Evolutionary conservation across 1,140 invertebrate genomes (phyloP), one percentile per base, ranked within the genome.

Genomic region (Drosophila repleta): DNA sequence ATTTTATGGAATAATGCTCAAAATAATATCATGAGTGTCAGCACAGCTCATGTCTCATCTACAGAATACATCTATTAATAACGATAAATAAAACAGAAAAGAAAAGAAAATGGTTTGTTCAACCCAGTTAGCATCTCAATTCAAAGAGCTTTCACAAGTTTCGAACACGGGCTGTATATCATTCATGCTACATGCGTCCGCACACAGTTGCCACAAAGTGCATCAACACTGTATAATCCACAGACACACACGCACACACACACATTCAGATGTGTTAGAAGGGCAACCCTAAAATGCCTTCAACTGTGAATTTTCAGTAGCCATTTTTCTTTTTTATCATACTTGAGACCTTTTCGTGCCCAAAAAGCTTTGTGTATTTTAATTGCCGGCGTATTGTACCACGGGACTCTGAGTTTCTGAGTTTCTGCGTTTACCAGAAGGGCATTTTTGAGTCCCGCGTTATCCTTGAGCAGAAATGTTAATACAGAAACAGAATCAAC

Each of bases 201-300:
- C 52, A 66, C 41, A 57, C 29, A 20, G 15, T 64, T 70, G 39
- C 63, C 68, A 71, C 68, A 71, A 57, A 52, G 68, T 53, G 68
- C 68, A 71, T 45, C 68, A 71, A 39, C 68, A 58, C 45, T 57
- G 62, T 71, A n/a, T n/a, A 49, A 46, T 39, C 24, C 48, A 35
- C 48, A 53, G 37, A 21, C 26, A 52, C 46, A 21, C 26, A 49
- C 5, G 24, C 17, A 26, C 6, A 17, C 0, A 41, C 18, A 41
- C 6, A 41, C 4, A 20, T 11, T 17, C 6, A 32, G 0, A 32
- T 15, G 43, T 24, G 52, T 45, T 6, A 10, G 15, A 15, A 46
- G 24, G 65, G 71, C 57, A 74, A 74, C 74, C 74, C 74, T 68
- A 58, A 76, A 76, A 76, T 73, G 63, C 70, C 74, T 41, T 73